Conservation (phyloP, 2,797 vertebrate genomes). For the Cyprinella venusta region DNA sequence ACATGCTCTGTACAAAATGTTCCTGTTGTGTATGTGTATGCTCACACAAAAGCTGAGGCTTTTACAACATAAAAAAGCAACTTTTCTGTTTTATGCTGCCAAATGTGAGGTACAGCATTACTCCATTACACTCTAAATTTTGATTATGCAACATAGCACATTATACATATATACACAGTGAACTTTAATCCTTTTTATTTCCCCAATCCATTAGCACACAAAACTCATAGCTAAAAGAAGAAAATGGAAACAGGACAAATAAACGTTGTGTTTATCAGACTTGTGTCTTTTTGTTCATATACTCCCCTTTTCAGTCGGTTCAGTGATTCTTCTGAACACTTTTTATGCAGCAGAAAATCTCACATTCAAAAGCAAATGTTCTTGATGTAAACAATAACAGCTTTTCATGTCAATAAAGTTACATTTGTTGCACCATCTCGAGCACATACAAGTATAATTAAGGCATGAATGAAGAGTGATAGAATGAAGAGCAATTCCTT, state of each 20-base stretch:
- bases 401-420: conserved; percentile 6
- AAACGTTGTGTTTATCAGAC: conserved; percentile 3
- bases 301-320: conserved; percentile 6
- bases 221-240: neutral
- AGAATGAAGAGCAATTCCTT: neutral
- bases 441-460: neutral
- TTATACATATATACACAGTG: conserved; percentile 12
- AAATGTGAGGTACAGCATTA: neutral
- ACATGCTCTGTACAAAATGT: neutral
- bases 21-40: neutral
- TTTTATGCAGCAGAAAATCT: conserved; percentile 17
- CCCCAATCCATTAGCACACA: conserved; percentile 45
- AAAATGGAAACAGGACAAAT: conserved; percentile 34
- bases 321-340: neutral
- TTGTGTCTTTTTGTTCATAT: neutral
- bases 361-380: conserved; percentile 28
- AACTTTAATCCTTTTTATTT: conserved; percentile 43
- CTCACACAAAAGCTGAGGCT: conserved; percentile 7
- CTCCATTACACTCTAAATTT: conserved; percentile 37
- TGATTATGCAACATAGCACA: conserved; percentile 24
- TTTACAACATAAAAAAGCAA: neutral
- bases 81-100: neutral
- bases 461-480: neutral
- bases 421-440: conserved; percentile 20
- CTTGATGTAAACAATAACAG: neutral